Evolutionary conservation across 2,888 invertebrate genomes (phyloP), one percentile per base, ranked within the genome.

Genomic region (Allygus modestus): DNA sequence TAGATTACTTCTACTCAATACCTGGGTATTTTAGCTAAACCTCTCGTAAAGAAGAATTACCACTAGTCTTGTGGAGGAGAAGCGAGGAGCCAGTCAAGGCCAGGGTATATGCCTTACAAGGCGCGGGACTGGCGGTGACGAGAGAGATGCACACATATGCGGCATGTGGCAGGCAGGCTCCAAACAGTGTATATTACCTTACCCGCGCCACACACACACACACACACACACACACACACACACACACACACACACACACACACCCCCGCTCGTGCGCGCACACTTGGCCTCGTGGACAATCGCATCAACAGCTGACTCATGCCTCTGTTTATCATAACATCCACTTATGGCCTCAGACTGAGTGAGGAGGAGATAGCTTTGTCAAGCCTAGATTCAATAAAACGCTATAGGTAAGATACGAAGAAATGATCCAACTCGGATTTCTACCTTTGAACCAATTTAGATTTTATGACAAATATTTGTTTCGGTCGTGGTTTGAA

Each of bases 81-180:
- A 65, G 65, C 31, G 31, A 28, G 65, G 65, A 58, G 65, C 31
- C 77, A 46, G 46, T 28, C 77, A 77, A 77, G 77, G 77, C 12
- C 77, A 51, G 51, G 51, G 28, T 51, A 23, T 77, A n/a, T 77
- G 43, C 77, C 77, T 9, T 77, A 77, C 28, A 77, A 41, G 77
- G 77, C 77, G 17, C 23, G 77, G 46, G 51, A 77, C 51, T 51
- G 51, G 23, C 41, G 41, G 77, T 28, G 51, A 23, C 31, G 31
- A 5, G 71, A n/a, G 20, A 71, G 71, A 71, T 71, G 71, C 31
- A 71, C 31, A 71, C 71, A 73, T 15, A 65, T 28, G 31, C 65
- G 23, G 28, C 71, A 61, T 23, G 26, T 28, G 17, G 23, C 54
- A n/a, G n/a, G n/a, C n/a, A n/a, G n/a, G n/a, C n/a, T n/a, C n/a